These are phyloP conservation scores for Apostichopus japonicus DNA, from an alignment of 35 echinoderm and acorn worm species.

Conservation along the genomic window DNA sequence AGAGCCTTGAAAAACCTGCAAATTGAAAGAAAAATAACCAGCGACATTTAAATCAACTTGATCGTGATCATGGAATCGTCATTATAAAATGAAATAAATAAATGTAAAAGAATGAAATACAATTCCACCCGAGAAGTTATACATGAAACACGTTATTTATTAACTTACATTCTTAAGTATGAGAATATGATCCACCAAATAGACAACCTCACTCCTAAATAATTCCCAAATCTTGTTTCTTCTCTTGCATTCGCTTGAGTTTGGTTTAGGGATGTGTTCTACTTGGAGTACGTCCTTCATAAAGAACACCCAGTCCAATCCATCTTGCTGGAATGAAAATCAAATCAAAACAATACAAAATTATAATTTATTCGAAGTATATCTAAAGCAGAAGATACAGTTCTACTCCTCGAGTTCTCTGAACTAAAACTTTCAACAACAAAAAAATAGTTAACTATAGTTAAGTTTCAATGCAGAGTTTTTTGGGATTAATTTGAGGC, in stretches of 20 bases:
- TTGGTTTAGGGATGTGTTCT: slow-evolving; percentile 31
- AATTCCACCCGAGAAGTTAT: too few relatives aligned
- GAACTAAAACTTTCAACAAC: neutral
- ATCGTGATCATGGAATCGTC: too few relatives aligned
- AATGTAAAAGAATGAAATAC: too few relatives aligned
- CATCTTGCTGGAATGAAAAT: slow-evolving; percentile 23
- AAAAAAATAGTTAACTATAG: too few relatives aligned
- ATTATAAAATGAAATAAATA: too few relatives aligned
- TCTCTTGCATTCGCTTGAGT: slow-evolving; percentile 64
- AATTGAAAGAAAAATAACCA: neutral
- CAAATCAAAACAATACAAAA: neutral
- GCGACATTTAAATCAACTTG: neutral
- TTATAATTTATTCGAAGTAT: too few relatives aligned
- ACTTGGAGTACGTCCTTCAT: slow-evolving; percentile 45
- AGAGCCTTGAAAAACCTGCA: slow-evolving; percentile 39
- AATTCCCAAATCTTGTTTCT: slow-evolving; percentile 96
- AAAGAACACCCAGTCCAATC: slow-evolving; percentile 27
- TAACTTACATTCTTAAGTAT: slow-evolving; percentile 91
- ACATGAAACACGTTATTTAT: too few relatives aligned
- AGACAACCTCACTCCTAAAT: slow-evolving; percentile 89
- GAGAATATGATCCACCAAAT: slow-evolving; percentile 86
- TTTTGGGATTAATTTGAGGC: too few relatives aligned
- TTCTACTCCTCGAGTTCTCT: too few relatives aligned
- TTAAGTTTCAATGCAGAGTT: too few relatives aligned
- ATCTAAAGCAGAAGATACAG: too few relatives aligned